Base-by-base conservation (phyloP, 2,888 invertebrate species). In the Argyresthia goedartella region DNA sequence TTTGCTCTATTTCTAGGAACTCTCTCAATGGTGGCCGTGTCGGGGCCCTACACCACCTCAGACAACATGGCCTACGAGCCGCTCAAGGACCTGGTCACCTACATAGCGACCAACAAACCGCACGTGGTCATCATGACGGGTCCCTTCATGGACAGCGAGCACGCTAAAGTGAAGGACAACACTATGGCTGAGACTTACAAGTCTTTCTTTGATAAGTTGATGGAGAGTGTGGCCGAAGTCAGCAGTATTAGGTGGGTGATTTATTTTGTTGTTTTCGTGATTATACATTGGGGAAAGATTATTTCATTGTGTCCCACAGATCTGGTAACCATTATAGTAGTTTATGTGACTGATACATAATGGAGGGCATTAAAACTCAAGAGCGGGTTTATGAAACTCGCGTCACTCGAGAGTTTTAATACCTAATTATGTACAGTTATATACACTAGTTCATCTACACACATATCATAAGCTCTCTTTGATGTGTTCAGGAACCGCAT, bases 101-200 rank as follows among this genome's bases (percentile, higher is more conserved):
- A 92, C 64, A 89, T 95, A 0, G 79, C 76, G 53, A 84, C 89
- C 11, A 87, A 92, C 57, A 88, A 89, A 60, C 97, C 97, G 0
- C 92, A 97, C 71, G 80, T 96, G 15, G 88, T 94, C 42, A 89
- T 98, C 56, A 80, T 98, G 63, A 89, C 93, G 10, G 97, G 98
- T 0, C 97, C 97, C 0, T 95, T 97, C 70, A 71, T 97, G 51
- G 95, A 96, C 65, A 82, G 87, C 9, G 89, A 89, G 16, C 92
- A 94, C 71, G 76, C 88, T 11, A 81, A 89, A 53, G 82, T 93
- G n/a, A 84, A 79, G 43, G 89, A 90, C 54, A 88, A 89, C 54
- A 73, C 81, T 0, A 80, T 93, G 60, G 89, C 89, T 0, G 91
- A 91, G 60, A 90, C 92, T 0, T 95, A 90, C 71, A 92, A 93